These are phyloP conservation scores for Bubalus kerabau DNA, from an alignment of 2,113 vertebrate species.

Conservation along the genomic window DNA sequence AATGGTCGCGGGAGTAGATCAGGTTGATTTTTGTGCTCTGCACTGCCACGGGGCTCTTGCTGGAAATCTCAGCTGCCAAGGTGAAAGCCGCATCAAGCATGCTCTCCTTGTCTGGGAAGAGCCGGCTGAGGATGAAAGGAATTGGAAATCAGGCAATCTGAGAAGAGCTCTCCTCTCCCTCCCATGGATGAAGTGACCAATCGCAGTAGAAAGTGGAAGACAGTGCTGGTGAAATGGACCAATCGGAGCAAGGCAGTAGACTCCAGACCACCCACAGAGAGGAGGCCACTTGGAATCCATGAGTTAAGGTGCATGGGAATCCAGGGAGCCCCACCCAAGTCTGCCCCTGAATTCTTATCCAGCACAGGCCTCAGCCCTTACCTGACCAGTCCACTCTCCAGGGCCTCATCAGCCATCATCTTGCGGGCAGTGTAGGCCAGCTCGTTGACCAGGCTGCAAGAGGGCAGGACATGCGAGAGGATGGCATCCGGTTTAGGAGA, in stretches of 20 bases:
- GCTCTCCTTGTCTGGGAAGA: slow-evolving; percentile 85
- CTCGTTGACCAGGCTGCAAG: slow-evolving; percentile 88
- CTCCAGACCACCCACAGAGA: background rate
- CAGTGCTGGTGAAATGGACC: background rate
- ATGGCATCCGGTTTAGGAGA: accelerated
- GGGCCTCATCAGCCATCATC: slow-evolving; percentile 90
- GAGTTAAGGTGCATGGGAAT: background rate
- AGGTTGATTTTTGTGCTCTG: slow-evolving; percentile 92
- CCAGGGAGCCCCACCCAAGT: background rate
- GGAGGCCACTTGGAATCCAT: background rate
- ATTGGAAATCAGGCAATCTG: accelerated
- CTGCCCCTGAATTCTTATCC: background rate
- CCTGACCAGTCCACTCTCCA: slow-evolving; percentile 89
- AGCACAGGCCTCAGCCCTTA: slow-evolving; percentile 34
- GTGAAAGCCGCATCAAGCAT: slow-evolving; percentile 83
- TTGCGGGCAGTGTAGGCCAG: slow-evolving; percentile 88
- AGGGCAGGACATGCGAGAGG: accelerated
- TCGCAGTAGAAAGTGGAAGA: background rate
- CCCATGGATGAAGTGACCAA: background rate
- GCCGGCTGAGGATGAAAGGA: slow-evolving; percentile 77
- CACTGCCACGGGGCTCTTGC: slow-evolving; percentile 89
- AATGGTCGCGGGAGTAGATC: slow-evolving; percentile 87
- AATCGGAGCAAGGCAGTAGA: background rate
- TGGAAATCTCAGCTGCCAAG: slow-evolving; percentile 85
- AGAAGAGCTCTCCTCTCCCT: too few relatives aligned